phyloP scores from a whole-genome alignment of 1,140 invertebrate genomes.

The Drosophila melanica region DNA sequence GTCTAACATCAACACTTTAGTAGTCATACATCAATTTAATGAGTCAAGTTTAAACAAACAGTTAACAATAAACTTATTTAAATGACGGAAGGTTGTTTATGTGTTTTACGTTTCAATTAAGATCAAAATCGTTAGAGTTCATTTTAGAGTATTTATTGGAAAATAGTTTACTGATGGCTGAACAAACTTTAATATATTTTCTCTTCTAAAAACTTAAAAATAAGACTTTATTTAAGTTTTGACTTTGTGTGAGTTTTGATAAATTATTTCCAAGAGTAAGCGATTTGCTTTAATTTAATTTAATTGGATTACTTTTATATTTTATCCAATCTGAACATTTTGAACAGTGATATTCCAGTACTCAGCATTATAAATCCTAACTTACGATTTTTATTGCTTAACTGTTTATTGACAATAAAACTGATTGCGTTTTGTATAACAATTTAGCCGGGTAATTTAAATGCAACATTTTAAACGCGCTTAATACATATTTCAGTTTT shows the following conservation, averaged over 20 bases:
- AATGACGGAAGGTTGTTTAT: background rate
- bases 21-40: background rate
- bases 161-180: too few species aligned
- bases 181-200: too few species aligned
- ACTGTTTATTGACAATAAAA: background rate
- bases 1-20: background rate
- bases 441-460: background rate
- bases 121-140: background rate
- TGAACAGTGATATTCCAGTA: background rate
- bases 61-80: background rate
- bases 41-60: background rate
- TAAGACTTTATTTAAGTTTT: too few species aligned
- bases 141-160: background rate
- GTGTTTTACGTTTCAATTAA: background rate
- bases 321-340: background rate
- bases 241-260: too few species aligned
- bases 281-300: too few species aligned
- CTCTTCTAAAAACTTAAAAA: too few species aligned
- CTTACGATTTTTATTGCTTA: background rate
- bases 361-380: background rate
- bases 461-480: slow-evolving; percentile 1
- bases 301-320: background rate
- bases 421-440: background rate
- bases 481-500: slow-evolving; percentile 6
- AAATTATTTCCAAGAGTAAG: too few species aligned